Base-by-base conservation (phyloP, 2,113 vertebrate genomes). In the Zosterops pallidus region DNA sequence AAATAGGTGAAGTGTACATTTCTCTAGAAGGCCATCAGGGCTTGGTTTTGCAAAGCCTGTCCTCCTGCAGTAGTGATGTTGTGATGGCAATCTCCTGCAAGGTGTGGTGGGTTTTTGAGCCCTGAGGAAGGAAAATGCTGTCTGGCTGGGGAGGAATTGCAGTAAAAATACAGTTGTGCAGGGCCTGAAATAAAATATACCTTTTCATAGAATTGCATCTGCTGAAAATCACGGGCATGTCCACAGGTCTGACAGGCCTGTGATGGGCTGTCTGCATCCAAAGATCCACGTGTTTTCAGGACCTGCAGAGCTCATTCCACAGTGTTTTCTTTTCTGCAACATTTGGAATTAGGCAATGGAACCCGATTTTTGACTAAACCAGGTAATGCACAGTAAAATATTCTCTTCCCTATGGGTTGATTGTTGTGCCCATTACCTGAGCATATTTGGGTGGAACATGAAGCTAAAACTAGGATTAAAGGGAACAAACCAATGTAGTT, bases 341-440 rank as follows among this genome's bases (percentile, higher is more conserved):
- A 5, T 42, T 50, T 59, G 12, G 3, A 6, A 6, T 52, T 71
- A 33, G 37, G 8, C 5, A 55, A 6, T 8, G 15, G 24, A 42
- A 41, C 8, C n/a, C 31, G 22, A 11, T 33, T 90, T 71, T 90
- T 56, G 2, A 11, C 28, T 29, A 63, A 74, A 68, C 1, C 11
- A 46, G 12, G 22, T 12, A 35, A 31, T 9, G 6, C 42, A 35
- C 23, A 25, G 4, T 12, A 24, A 60, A 68, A 62, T 17, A 11
- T 1, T 3, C 1, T 59, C 18, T 55, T 44, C 26, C 64, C 6
- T 3, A 0, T 8, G 28, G 14, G 20, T 12, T n/a, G 14, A 4
- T 26, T 29, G 6, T 35, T 64, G 39, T 25, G 31, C 10, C 12
- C 33, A 16, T 23, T 16, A 31, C 9, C 37, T 33, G 31, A 16